Percentiles rank a stretch among this genome's conserved stretches.
These are phyloP conservation scores for Glandiceps talaboti DNA, from an alignment of 53 echinoderm and acorn worm species.

Conservation along the genomic window DNA sequence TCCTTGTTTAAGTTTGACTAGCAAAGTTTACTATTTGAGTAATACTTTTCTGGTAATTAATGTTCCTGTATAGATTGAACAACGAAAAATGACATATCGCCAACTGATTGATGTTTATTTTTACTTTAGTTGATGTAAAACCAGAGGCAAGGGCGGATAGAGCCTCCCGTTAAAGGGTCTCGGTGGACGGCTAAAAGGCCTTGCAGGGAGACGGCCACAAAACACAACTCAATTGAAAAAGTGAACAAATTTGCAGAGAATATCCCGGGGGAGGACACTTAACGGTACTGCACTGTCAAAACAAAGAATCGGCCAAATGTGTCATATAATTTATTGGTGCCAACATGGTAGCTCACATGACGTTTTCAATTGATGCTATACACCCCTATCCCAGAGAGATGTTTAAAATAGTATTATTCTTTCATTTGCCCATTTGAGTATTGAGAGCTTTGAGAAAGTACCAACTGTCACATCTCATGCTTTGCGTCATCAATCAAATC, in stretches of 20 bases:
- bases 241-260: neutral
- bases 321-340: neutral
- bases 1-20: too few relatives aligned
- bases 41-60: too few relatives aligned
- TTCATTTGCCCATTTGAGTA: neutral
- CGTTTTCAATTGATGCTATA: neutral
- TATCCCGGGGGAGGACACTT: neutral
- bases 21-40: too few relatives aligned
- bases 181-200: neutral
- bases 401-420: neutral
- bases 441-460: neutral
- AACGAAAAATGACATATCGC: neutral
- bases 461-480: neutral
- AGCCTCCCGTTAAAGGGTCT: neutral
- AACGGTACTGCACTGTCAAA: neutral
- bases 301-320: neutral
- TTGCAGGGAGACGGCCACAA: neutral
- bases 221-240: neutral
- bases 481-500: neutral
- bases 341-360: neutral
- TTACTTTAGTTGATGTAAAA: neutral
- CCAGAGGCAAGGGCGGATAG: neutral
- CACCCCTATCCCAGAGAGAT: neutral
- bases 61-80: too few relatives aligned
- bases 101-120: neutral